Base-by-base conservation (phyloP, 2,888 invertebrate species). In the Lysandra coridon region DNA sequence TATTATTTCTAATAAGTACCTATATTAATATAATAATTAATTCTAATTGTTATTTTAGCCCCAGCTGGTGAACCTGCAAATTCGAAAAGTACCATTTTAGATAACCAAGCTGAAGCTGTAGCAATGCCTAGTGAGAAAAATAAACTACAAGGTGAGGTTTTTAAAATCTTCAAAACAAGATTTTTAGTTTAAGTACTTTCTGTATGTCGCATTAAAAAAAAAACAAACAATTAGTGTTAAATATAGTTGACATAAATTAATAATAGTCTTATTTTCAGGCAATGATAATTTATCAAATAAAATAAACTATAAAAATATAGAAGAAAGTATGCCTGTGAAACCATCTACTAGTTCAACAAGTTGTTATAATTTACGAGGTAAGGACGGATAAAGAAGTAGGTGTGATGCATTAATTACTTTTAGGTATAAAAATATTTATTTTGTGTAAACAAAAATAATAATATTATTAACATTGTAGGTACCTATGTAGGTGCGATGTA, bases 121-220 rank as follows among this genome's bases (percentile, higher is more conserved):
- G 53, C 73, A 79, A 57, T 57, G 53, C n/a, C 57, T 78, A 44
- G 78, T 78, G 73, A 53, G 73, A 78, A 44, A 78, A 73, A 78
- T 78, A 37, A 78, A 73, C 44, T 78, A 78, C 78, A 53, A 78
- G 78, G 78, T 78, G 78, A 78, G 78, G 73, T 78, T 78, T 73
- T 78, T 73, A 73, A 78, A 44, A 78, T 64, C 23, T 69, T 40
- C 53, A 40, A 78, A 78, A 73, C 73, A 73, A 73, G 73, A 73
- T 73, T 14, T 37, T 74, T 74, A 74, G 74, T 64, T 62, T 62
- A 44, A 44, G 44, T 44, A 62, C 62, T 62, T 73, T 73, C 74
- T 74, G 74, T 74, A 74, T n/a, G 40, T n/a, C n/a, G 74, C 74
- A 74, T 17, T 37, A 44, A 74, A 40, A 44, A 73, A 74, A n/a